Evolutionary conservation across 2,797 vertebrate genomes (phyloP), one percentile per base, ranked within the genome.

Genomic region (Sus cebifrons): DNA sequence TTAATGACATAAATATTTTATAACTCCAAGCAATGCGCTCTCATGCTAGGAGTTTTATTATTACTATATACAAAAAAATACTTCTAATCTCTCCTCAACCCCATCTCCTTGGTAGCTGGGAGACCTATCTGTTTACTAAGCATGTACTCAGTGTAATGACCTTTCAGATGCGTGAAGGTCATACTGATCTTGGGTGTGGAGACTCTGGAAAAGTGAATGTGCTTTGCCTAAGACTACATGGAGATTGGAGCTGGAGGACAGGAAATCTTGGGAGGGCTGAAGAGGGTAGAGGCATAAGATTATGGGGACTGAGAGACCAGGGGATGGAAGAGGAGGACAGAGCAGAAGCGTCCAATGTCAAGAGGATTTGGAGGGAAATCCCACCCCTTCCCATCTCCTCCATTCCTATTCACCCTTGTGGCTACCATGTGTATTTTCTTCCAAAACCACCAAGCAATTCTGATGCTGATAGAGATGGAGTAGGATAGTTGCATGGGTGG

Each of bases 1-100:
- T 74, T 67, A 82, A 36, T 36, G 65, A n/a, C 29, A 36, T 81
- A 5, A 88, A 32, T 86, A 71, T 84, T 97, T 94, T 25, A 83
- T 82, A 60, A 36, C 65, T n/a, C 36, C 44, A 17, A 89, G 75
- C 29, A 54, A 64, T 32, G 71, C 13, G 7, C 14, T 62, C 16
- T 23, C 40, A 13, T 25, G 29, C 27, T 71, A 44, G 10, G 4
- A 18, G 12, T 70, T 75, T 86, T 52, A 29, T 64, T 44, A n/a
- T 58, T 54, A 65, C 49, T 71, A 5, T 54, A 56, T 11, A n/a
- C 25, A 64, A 68, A 91, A n/a, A 89, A 25, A 3, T 6, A 73
- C 27, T 67, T 82, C 23, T 82, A 13, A 79, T 5, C 17, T 27
- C 40, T 17, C 2, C 15, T 29, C 4, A 11, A 6, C 25, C 25